phyloP scores from a whole-genome alignment of 1,140 invertebrate species.

The Glossosoma conforme region DNA sequence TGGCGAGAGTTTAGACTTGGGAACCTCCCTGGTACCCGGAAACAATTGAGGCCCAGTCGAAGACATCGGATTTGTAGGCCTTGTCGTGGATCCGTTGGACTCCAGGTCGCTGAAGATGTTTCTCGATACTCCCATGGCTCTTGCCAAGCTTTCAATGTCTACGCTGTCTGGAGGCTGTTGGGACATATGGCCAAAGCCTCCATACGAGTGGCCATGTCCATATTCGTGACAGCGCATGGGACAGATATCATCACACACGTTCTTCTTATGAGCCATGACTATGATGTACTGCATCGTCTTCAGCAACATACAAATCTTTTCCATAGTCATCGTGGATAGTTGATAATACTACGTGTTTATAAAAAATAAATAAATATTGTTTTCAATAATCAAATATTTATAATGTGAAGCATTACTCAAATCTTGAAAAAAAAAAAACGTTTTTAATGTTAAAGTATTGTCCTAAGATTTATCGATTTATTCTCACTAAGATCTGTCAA shows the following conservation, averaged over 20 bases:
- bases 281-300: slow-evolving; percentile 29
- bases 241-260: slow-evolving; percentile 26
- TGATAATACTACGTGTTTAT: neutral
- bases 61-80: too few relatives aligned
- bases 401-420: too few relatives aligned
- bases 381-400: too few relatives aligned
- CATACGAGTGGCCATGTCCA: slow-evolving; percentile 7
- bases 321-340: slow-evolving; percentile 18
- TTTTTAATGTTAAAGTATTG: too few relatives aligned
- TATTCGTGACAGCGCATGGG: slow-evolving; percentile 17
- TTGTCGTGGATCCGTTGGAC: neutral
- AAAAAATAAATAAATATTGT: neutral
- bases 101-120: slow-evolving; percentile 21
- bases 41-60: too few relatives aligned
- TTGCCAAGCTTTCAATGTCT: slow-evolving; percentile 25
- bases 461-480: too few relatives aligned
- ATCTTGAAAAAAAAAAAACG: too few relatives aligned
- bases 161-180: slow-evolving; percentile 10
- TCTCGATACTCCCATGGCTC: slow-evolving; percentile 24
- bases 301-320: slow-evolving; percentile 23
- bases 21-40: too few relatives aligned
- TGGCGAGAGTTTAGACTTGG: too few relatives aligned
- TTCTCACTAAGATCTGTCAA: too few relatives aligned
- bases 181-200: slow-evolving; percentile 1
- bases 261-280: slow-evolving; percentile 24